Conservation (phyloP, 1,140 invertebrate species). For the Drosophila willistoni region DNA sequence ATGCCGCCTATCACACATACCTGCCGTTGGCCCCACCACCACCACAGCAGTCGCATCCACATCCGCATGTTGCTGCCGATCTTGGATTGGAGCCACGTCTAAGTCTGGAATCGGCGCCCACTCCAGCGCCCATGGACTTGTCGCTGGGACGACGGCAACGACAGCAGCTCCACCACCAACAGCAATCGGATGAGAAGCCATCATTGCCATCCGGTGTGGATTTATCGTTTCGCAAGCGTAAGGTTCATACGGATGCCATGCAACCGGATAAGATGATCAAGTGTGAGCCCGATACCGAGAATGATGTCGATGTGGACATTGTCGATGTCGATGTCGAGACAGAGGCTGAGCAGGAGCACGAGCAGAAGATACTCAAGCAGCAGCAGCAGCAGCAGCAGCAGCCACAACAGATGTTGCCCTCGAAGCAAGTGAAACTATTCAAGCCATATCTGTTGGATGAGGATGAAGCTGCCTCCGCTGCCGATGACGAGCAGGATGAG, state of each 20-base stretch:
- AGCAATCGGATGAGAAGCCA: slow-evolving; percentile 31
- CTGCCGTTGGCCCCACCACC: slow-evolving; percentile 19
- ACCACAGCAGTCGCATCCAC: slow-evolving; percentile 13
- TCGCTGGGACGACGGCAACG: slow-evolving; percentile 65
- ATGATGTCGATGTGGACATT: slow-evolving; percentile 34
- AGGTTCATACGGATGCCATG: slow-evolving; percentile 42
- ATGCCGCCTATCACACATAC: slow-evolving; percentile 32
- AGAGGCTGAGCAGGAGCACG: slow-evolving; percentile 35
- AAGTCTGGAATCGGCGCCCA: slow-evolving; percentile 41
- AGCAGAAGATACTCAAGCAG: background rate
- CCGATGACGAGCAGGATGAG: slow-evolving; percentile 76
- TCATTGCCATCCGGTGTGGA: slow-evolving; percentile 49
- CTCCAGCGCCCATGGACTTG: slow-evolving; percentile 70
- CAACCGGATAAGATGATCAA: slow-evolving; percentile 65
- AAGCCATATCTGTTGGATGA: slow-evolving; percentile 87
- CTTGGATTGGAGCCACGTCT: background rate
- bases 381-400: background rate
- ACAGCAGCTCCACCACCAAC: slow-evolving; percentile 48
- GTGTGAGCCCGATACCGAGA: slow-evolving; percentile 46
- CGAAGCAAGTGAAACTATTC: slow-evolving; percentile 86
- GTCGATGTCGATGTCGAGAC: slow-evolving; percentile 47
- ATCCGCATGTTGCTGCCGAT: background rate
- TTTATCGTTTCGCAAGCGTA: slow-evolving; percentile 76
- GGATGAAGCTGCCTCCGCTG: slow-evolving; percentile 63
- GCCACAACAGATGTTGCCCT: slow-evolving; percentile 50